Evolutionary conservation across 2,113 vertebrate genomes (phyloP), one percentile per base, ranked within the genome.

Genomic region (Protobothrops flavoviridis): DNA sequence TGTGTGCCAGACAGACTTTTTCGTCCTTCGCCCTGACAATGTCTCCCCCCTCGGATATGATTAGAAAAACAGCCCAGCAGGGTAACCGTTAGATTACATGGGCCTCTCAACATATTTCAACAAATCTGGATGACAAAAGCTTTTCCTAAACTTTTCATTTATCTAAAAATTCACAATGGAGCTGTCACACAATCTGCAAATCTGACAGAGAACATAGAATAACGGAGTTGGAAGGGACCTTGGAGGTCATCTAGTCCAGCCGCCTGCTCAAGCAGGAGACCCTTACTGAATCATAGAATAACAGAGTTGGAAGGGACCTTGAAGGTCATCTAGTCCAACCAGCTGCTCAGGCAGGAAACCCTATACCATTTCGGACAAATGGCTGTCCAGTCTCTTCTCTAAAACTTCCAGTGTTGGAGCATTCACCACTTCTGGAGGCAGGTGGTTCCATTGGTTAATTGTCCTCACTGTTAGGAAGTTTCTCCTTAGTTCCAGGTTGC

Each of bases 41-140:
- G 56, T 33, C 85, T 59, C 91, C 91, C 50, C 56, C 91, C 59
- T 61, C 12, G 5, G n/a, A 69, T 15, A 26, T 69, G 85, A 92
- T 88, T 88, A 53, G 91, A 88, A 92, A 88, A 92, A 64, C 91
- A 92, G 85, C 15, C 4, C 29, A 87, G 91, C 45, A 4, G 48
- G n/a, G n/a, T 33, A 33, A 53, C 15, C 33, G 21, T 61, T 33
- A 23, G 13, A 17, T 15, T 23, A 39, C 23, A 4, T 11, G 12
- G 29, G 24, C 59, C 33, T 59, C 29, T 13, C 0, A 3, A 24
- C 6, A 9, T 2, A 3, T 20, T 33, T 61, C 86, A n/a, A 26
- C 50, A 15, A 7, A 24, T n/a, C 86, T 86, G 52, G 59, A 8
- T 48, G 12, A 23, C 69, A 39, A 11, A 21, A 43, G 39, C 23